Percentiles rank a stretch among this genome's conserved stretches.
phyloP scores from a whole-genome alignment of 2,113 vertebrate species.

The Sprattus sprattus region DNA sequence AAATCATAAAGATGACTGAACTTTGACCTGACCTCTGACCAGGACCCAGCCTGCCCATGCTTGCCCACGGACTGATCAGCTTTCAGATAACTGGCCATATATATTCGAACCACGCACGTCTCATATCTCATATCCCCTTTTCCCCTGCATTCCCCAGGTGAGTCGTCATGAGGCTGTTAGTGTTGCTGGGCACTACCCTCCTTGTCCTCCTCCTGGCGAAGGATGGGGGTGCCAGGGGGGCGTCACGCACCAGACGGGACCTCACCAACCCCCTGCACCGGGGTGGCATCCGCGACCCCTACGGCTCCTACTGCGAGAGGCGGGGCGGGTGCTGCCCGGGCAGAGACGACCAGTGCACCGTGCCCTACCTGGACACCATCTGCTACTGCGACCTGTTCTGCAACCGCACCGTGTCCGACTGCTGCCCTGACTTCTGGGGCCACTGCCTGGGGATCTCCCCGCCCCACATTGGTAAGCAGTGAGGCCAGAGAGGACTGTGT shows the following conservation, averaged over 20 bases:
- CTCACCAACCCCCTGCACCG: conserved; percentile 79
- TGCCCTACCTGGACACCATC: conserved; percentile 90
- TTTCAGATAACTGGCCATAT: background rate
- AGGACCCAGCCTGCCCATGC: background rate
- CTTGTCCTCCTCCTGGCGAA: conserved; percentile 64
- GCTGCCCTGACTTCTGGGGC: conserved; percentile 97
- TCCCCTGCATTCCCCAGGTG: background rate
- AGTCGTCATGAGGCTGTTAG: conserved; percentile 59
- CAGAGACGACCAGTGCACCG: conserved; percentile 82
- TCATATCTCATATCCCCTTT: background rate
- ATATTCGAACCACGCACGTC: background rate
- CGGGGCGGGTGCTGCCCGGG: conserved; percentile 85
- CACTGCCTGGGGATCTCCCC: conserved; percentile 84
- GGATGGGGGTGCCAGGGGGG: conserved; percentile 48
- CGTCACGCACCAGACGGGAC: conserved; percentile 63
- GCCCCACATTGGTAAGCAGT: conserved; percentile 68
- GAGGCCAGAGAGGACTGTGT: background rate
- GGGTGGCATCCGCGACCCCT: conserved; percentile 83
- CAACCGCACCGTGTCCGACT: conserved; percentile 93
- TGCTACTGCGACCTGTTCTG: conserved; percentile 99
- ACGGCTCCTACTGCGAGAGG: conserved; percentile 82
- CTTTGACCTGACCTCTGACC: background rate
- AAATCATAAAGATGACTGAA: background rate
- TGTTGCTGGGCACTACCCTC: conserved; percentile 31
- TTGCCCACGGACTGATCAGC: background rate